Evolutionary conservation across 2,113 vertebrate species (phyloP).

Genomic region (Tragelaphus imberbis): DNA sequence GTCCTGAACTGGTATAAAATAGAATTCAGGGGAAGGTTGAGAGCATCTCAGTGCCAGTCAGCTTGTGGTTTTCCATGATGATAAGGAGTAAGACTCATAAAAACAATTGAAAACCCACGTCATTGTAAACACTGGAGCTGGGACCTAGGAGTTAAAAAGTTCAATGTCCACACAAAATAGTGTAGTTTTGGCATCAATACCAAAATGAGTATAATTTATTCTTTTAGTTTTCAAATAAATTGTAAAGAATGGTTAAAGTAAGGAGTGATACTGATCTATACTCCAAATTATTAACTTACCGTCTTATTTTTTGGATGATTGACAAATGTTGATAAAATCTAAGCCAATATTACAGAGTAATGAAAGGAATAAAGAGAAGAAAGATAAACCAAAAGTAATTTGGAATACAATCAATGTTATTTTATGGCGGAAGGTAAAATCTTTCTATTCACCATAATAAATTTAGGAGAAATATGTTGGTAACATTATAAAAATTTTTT

Average conservation of each 20-base stretch:
- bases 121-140: neutral
- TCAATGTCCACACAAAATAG: neutral
- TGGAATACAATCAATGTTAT: neutral
- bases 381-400: neutral
- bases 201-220: neutral
- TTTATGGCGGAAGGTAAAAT: neutral
- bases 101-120: neutral
- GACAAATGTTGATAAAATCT: neutral
- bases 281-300: neutral
- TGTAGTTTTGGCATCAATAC: neutral
- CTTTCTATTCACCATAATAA: neutral
- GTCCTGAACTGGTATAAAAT: neutral
- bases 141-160: neutral
- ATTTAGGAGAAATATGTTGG: neutral
- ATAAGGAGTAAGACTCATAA: neutral
- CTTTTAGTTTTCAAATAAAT: neutral
- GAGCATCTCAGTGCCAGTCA: neutral
- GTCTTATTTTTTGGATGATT: neutral
- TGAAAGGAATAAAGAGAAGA: neutral
- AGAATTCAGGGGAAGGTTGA: neutral
- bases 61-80: neutral
- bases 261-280: neutral
- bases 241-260: neutral
- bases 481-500: neutral
- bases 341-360: neutral